Evolutionary conservation across 2,797 vertebrate genomes (phyloP).

Genomic region (Streptopelia turtur): DNA sequence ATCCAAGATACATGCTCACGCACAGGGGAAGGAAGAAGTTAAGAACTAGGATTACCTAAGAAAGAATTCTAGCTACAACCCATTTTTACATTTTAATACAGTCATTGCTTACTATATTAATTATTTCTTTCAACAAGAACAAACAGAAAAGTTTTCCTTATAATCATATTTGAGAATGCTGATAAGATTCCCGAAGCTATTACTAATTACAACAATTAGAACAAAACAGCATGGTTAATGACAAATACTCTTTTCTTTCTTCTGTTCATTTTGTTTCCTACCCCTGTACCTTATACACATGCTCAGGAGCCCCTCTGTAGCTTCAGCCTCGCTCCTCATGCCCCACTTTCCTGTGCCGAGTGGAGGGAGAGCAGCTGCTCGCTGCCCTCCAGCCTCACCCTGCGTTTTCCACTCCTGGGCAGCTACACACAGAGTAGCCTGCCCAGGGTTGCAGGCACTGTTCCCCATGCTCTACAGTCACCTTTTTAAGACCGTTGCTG

Average conservation of each 20-base stretch:
- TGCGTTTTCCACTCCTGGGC: not conserved
- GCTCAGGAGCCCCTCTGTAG: not conserved
- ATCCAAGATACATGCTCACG: not conserved
- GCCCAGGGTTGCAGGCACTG: rapidly evolving
- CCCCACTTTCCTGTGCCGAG: not conserved
- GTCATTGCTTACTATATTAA: not conserved
- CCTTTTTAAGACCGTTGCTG: not conserved
- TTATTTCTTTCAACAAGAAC: not conserved
- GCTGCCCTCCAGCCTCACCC: not conserved
- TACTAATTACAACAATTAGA: not conserved
- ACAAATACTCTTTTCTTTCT: not conserved
- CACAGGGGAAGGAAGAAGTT: not conserved
- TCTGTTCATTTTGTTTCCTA: not conserved
- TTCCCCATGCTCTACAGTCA: not conserved
- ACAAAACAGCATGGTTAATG: not conserved
- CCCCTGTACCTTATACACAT: not conserved
- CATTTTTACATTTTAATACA: not conserved
- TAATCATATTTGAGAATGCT: not conserved
- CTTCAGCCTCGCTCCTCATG: not conserved
- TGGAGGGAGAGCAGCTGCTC: not conserved
- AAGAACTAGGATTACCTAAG: not conserved
- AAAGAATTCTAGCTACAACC: not conserved
- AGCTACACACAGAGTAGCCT: not conserved
- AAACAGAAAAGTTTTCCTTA: not conserved
- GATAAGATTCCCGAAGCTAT: not conserved